Base-by-base conservation (phyloP, 2,888 invertebrate species). In the Clunio marinus region DNA sequence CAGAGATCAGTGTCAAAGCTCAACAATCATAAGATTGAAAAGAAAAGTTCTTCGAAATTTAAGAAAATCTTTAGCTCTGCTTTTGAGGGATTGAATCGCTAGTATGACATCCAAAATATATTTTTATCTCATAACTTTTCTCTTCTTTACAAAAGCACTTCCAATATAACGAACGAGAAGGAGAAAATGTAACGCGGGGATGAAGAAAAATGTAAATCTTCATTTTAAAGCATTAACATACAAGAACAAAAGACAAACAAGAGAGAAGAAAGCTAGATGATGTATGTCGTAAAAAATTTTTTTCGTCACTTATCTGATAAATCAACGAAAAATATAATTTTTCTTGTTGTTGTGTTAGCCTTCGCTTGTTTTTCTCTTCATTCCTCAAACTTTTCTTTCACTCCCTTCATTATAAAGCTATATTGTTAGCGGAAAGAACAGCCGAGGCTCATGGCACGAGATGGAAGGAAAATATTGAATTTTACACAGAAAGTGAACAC, bases 271-370 rank as follows among this genome's bases (percentile, higher is more conserved):
- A 32, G 32, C 32, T 32, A 32, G 27, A 57, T 25, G 57, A 57
- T 27, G 35, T 63, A 45, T 63, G 41, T 63, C 63, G 45, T 63
- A 45, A 45, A 45, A 41, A 37, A 37, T 63, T 28, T 41, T 63
- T 25, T 24, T 27, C 25, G 27, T n/a, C 27, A 17, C 46, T 63
- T 46, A 63, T 46, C 63, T 63, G 63, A 63, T 63, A 63, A 63
- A 63, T 63, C 63, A 63, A 46, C 63, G 27, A 28, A 63, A 46
- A 63, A 46, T 46, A 63, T 46, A 45, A 63, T 63, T 63, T 63
- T 63, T 17, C 27, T 20, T 3, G 22, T 22, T 51, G 51, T 27
- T 27, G 27, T 57, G 57, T 8, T 57, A 8, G 57, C 15, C 27
- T 27, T n/a, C 7, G n/a, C 25, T 2, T 35, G 32, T 13, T 32